Conservation (phyloP, 2,888 invertebrate genomes). For the Microchrysa polita region DNA sequence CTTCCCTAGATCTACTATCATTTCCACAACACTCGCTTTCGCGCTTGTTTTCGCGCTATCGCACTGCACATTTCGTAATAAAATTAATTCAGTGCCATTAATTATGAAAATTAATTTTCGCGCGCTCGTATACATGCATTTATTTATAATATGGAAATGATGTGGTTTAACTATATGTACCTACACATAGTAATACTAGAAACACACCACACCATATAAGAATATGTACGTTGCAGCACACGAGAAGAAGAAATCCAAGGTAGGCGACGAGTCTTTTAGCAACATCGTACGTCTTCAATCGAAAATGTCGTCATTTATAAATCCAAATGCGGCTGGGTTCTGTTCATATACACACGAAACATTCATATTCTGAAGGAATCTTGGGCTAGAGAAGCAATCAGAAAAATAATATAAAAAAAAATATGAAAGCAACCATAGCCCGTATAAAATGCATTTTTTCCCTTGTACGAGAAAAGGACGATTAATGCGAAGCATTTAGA, state of each 20-base stretch:
- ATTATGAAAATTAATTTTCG: slow-evolving; percentile 50
- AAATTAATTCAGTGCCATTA: slow-evolving; percentile 50
- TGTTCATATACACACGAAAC: neutral
- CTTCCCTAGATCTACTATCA: neutral
- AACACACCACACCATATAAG: too few species aligned
- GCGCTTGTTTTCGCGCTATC: slow-evolving; percentile 39
- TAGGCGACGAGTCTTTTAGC: slow-evolving; percentile 17
- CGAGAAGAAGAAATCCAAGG: neutral
- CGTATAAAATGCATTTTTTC: slow-evolving; percentile 16
- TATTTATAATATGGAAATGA: slow-evolving; percentile 37
- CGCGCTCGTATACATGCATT: slow-evolving; percentile 47
- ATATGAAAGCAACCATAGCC: neutral
- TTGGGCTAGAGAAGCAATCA: neutral
- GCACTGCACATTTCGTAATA: slow-evolving; percentile 44
- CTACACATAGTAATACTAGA: neutral
- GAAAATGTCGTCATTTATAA: slow-evolving; percentile 31
- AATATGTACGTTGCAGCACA: neutral
- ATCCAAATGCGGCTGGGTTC: slow-evolving; percentile 15
- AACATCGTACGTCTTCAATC: slow-evolving; percentile 37
- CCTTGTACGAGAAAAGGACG: slow-evolving; percentile 6
- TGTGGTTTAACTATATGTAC: neutral
- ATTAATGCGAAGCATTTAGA: slow-evolving; percentile 37
- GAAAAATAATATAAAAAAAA: too few species aligned
- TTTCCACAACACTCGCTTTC: slow-evolving; percentile 10
- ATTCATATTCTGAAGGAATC: slow-evolving; percentile 30